Evolutionary conservation across 2,113 vertebrate genomes (phyloP).

Genomic region (Anseranas semipalmata): DNA sequence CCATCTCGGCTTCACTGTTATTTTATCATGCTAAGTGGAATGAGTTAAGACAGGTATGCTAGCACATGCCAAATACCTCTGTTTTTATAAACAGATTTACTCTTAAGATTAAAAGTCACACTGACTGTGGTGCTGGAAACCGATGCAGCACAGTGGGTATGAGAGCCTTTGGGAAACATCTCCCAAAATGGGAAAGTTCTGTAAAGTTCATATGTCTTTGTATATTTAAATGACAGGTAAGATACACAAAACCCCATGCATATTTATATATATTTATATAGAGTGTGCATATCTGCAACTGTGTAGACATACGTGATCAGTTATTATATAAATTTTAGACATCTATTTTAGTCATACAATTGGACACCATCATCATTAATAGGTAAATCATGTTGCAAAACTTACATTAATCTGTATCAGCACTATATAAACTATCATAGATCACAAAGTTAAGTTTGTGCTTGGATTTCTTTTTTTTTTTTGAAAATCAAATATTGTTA

Average conservation of each 20-base stretch:
- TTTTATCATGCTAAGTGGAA: not conserved
- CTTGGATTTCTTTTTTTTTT: not conserved
- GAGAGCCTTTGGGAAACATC: not conserved
- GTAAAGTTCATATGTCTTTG: not conserved
- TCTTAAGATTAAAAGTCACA: not conserved
- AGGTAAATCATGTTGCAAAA: not conserved
- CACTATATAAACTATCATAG: not conserved
- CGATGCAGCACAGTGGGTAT: not conserved
- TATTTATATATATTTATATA: not conserved
- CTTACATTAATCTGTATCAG: not conserved
- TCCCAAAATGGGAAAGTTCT: conserved; percentile 32
- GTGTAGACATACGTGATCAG: not conserved
- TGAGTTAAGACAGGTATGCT: not conserved
- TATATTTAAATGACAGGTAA: conserved; percentile 15
- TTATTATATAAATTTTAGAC: not conserved
- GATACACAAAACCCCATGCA: not conserved
- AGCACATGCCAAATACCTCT: not conserved
- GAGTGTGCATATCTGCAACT: not conserved
- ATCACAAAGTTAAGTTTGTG: not conserved
- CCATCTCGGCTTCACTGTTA: not conserved
- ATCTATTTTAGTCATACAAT: not conserved
- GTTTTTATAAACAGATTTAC: not conserved
- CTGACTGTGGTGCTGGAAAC: not conserved
- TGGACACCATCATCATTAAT: not conserved
- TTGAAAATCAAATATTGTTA: not conserved